Conservation (phyloP, 2,797 vertebrate genomes). For the Cercopithecus petaurista region DNA sequence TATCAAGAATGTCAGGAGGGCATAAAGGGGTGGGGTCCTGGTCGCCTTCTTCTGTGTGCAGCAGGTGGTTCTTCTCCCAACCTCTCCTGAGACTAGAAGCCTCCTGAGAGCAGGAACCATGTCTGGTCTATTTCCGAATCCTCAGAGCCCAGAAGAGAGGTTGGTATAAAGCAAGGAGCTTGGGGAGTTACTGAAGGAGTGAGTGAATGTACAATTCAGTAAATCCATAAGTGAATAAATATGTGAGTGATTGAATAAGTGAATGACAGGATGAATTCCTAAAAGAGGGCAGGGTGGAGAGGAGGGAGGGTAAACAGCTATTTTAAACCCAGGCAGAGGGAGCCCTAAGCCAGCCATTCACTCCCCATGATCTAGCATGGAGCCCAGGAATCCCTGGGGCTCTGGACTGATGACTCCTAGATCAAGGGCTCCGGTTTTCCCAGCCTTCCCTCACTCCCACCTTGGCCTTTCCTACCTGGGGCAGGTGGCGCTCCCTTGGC, state of each 20-base stretch:
- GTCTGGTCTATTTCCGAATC: neutral
- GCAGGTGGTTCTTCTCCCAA: neutral
- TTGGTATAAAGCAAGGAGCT: neutral
- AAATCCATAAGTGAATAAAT: accelerated
- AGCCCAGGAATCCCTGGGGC: neutral
- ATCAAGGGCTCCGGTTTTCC: neutral
- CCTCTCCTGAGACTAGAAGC: neutral
- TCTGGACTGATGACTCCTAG: too few species aligned
- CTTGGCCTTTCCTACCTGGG: constrained; percentile 56
- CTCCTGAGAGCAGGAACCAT: neutral
- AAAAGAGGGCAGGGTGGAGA: neutral
- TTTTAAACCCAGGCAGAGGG: neutral
- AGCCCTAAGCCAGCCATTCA: neutral
- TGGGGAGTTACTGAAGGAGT: neutral
- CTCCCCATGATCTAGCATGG: neutral
- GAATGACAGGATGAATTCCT: neutral
- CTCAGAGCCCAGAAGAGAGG: neutral
- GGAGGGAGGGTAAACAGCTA: accelerated
- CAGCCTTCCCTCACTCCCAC: accelerated
- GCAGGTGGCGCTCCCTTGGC: neutral
- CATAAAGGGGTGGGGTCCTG: neutral
- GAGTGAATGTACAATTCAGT: accelerated
- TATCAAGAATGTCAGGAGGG: neutral
- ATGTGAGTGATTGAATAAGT: accelerated
- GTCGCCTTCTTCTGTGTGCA: neutral